phyloP scores from a whole-genome alignment of 2,797 vertebrate genomes.

The Aldrovandia affinis region DNA sequence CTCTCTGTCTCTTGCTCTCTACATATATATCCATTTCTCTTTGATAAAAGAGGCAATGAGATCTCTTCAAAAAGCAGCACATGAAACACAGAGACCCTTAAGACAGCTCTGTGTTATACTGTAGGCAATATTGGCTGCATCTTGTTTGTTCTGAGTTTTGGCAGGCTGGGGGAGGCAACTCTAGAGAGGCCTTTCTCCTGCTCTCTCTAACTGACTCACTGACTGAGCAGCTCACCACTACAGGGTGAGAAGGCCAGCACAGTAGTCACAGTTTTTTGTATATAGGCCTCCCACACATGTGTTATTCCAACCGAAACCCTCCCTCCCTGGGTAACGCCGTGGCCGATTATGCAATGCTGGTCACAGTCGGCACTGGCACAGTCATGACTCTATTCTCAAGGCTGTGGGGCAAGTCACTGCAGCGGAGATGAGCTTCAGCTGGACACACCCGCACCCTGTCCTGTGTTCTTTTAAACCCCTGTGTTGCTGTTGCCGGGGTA shows the following conservation, averaged over 20 bases:
- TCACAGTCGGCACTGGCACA: too few relatives aligned
- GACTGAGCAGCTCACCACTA: neutral
- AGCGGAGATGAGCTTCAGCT: too few relatives aligned
- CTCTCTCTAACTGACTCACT: neutral
- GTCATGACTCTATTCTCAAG: too few relatives aligned
- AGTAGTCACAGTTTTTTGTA: neutral
- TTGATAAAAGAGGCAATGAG: neutral
- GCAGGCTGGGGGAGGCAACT: neutral
- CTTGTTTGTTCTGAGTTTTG: neutral
- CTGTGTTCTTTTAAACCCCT: too few relatives aligned
- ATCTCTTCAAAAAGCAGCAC: too few relatives aligned
- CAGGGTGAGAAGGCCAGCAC: neutral
- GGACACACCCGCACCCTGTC: too few relatives aligned
- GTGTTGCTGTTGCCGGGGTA: too few relatives aligned
- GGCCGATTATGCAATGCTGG: too few relatives aligned
- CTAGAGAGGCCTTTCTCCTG: neutral
- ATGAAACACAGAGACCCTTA: neutral
- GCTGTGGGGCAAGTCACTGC: too few relatives aligned
- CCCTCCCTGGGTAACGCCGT: too few relatives aligned
- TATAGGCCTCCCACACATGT: neutral
- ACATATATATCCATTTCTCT: neutral
- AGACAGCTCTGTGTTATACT: neutral
- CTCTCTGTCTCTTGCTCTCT: neutral
- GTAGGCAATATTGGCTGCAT: neutral
- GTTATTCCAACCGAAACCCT: too few relatives aligned